These are phyloP conservation scores for Lethrus apterus DNA, from an alignment of 1,140 invertebrate species.

Conservation along the genomic window DNA sequence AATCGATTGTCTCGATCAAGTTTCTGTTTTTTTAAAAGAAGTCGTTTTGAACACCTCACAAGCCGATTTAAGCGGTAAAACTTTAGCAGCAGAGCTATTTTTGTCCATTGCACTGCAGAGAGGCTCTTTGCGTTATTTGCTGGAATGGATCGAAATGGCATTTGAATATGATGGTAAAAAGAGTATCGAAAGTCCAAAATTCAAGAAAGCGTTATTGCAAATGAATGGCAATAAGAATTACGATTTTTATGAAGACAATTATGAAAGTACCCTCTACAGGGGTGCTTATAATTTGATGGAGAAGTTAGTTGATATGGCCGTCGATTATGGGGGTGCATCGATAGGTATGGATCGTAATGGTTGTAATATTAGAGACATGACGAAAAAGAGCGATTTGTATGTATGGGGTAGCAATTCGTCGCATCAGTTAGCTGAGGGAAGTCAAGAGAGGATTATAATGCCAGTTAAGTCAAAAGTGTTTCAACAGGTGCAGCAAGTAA, in stretches of 20 bases:
- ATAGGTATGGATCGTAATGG: constrained; percentile 14
- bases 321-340: constrained; percentile 30
- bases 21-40: constrained; percentile 49
- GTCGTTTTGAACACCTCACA: constrained; percentile 46
- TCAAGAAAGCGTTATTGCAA: constrained; percentile 29
- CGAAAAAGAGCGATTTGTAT: constrained; percentile 49
- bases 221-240: constrained; percentile 25
- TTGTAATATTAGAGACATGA: constrained; percentile 11
- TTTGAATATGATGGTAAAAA: constrained; percentile 35
- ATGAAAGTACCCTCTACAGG: constrained; percentile 42
- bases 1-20: constrained; percentile 47
- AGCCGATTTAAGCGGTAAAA: constrained; percentile 47
- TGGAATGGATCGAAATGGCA: constrained; percentile 61
- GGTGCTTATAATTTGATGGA: constrained; percentile 50
- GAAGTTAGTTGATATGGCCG: constrained; percentile 42
- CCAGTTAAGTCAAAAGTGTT: constrained; percentile 53
- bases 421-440: constrained; percentile 55
- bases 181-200: constrained; percentile 20
- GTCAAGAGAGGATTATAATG: constrained; percentile 52
- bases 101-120: constrained; percentile 53
- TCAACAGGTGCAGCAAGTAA: constrained; percentile 51
- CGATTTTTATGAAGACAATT: constrained; percentile 13
- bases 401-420: constrained; percentile 65
- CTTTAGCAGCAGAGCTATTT: constrained; percentile 51
- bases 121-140: constrained; percentile 53